These are phyloP conservation scores for Apodemia mormo DNA, from an alignment of 2,888 invertebrate species.

Conservation along the genomic window DNA sequence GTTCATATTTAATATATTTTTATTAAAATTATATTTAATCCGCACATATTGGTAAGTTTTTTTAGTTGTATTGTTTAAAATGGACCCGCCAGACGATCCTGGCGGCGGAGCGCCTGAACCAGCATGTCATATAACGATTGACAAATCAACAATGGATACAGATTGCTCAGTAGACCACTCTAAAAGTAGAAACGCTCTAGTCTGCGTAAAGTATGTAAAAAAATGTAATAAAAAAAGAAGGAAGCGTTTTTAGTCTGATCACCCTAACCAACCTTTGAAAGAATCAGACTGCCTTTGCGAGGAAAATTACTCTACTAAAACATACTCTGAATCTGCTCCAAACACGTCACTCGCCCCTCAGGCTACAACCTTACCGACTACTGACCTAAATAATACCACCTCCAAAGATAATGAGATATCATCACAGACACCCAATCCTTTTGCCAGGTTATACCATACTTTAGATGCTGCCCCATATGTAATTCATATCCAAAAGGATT, in stretches of 20 bases:
- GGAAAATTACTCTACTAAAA: neutral
- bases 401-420: neutral
- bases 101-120: neutral
- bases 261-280: neutral
- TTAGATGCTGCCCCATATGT: neutral
- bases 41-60: neutral
- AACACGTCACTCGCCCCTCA: neutral
- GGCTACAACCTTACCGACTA: neutral
- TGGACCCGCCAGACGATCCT: neutral
- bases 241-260: neutral
- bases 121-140: neutral
- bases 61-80: neutral
- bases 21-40: neutral
- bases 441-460: neutral
- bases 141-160: neutral
- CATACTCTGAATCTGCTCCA: neutral
- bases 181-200: neutral
- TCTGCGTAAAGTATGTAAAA: neutral
- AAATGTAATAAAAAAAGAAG: slow-evolving; percentile 6
- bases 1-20: neutral
- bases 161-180: neutral
- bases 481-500: neutral
- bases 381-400: neutral
- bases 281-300: neutral
- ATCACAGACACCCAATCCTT: neutral